Base-by-base conservation (phyloP, 2,888 invertebrate genomes). In the Pherbina coryleti region DNA sequence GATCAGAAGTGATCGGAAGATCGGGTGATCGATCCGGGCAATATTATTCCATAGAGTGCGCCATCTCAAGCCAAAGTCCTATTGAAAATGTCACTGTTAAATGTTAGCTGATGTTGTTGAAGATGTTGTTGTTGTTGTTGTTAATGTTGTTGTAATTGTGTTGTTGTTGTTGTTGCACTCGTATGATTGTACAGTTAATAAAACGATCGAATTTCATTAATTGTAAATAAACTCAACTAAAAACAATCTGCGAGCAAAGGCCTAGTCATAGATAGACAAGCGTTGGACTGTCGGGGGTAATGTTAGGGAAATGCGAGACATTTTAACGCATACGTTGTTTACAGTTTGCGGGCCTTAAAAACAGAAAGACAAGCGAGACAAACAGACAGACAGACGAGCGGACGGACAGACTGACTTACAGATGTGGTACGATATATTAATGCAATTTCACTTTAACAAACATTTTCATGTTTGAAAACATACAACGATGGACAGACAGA, bases 181-280 rank as follows among this genome's bases (percentile, higher is more conserved):
- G 80, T 74, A 85, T 84, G 81, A 79, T 80, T 64, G 77, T 77
- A 75, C 78, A 84, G 87, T 86, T 86, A 87, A 86, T 86, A 87
- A 86, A 86, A 85, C 84, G 84, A 87, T 86, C 82, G 86, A 85
- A 84, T 86, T 86, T 87, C 86, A 86, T 86, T 84, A 86, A 86
- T 87, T 86, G 86, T 84, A 85, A 85, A 81, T 79, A 85, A 84
- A 85, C 82, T 83, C 78, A 82, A 76, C 77, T 5, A 62, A 44
- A 60, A 78, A 81, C 78, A 82, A 28, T 44, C 25, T 17, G 64
- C 17, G 22, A 19, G 25, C 51, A 72, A 60, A 28, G n/a, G 22
- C 22, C 3, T 9, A 44, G 49, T 53, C 5, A 49, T 17, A 44
- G 67, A 49, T 28, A 71, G 34, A n/a, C 9, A 19, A 25, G 34